A percentile compares a stretch with the other conserved stretches of the same genome.
phyloP scores from a whole-genome alignment of 2,888 invertebrate species.

The Acanthopleura granulata region DNA sequence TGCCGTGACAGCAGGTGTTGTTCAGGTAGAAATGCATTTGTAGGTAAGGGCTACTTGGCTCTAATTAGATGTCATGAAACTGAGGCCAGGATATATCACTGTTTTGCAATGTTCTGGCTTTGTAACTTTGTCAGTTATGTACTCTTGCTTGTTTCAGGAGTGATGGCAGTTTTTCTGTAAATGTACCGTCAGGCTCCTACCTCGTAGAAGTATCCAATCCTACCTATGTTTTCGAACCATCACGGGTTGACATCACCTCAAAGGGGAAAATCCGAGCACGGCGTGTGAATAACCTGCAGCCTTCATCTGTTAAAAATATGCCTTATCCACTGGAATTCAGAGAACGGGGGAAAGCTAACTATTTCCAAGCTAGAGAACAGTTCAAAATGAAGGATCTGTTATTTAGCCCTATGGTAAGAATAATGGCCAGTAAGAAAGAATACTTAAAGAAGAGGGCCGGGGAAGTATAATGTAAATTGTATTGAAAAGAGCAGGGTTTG shows the following conservation, averaged over 20 bases:
- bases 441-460: too few species aligned
- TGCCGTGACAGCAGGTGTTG: too few species aligned
- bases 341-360: slow-evolving; percentile 78
- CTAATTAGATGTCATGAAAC: too few species aligned
- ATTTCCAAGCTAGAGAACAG: slow-evolving; percentile 93
- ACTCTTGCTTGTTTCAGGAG: slow-evolving; percentile 74
- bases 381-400: slow-evolving; percentile 96
- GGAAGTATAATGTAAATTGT: too few species aligned
- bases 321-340: slow-evolving; percentile 94
- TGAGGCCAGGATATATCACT: too few species aligned
- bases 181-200: slow-evolving; percentile 79
- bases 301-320: slow-evolving; percentile 82
- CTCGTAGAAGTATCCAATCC: slow-evolving; percentile 93
- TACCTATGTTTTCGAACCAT: slow-evolving; percentile 92
- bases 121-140: too few species aligned
- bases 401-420: slow-evolving; percentile 88
- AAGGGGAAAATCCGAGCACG: slow-evolving; percentile 97
- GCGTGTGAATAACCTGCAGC: slow-evolving; percentile 93
- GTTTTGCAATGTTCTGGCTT: too few species aligned
- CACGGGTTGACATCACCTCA: slow-evolving; percentile 95
- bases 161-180: slow-evolving; percentile 91
- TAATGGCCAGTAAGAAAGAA: too few species aligned
- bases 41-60: too few species aligned
- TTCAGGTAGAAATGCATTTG: too few species aligned
- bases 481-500: too few species aligned